A percentile compares a stretch with the other conserved stretches of the same genome.
These are phyloP conservation scores for Varanus salvator DNA, from an alignment of 2,113 vertebrate species.

Conservation along the genomic window DNA sequence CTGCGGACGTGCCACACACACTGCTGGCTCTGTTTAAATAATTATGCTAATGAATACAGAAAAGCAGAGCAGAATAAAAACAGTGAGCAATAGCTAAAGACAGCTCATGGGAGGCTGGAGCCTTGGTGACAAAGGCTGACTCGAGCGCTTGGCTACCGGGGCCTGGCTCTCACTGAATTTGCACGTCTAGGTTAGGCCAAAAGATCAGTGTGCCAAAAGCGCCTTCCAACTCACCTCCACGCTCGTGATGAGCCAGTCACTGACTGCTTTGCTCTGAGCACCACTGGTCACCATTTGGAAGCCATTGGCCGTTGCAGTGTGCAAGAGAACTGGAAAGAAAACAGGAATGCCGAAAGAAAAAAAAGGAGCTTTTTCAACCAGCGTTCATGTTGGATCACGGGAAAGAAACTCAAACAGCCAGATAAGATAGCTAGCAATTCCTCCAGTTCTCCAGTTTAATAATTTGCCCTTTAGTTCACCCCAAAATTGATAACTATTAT, in stretches of 20 bases:
- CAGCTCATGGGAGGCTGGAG: not conserved
- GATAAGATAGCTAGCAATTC: not conserved
- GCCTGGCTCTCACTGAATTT: too few species aligned
- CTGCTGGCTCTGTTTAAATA: too few species aligned
- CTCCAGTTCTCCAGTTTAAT: not conserved
- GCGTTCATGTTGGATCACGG: not conserved
- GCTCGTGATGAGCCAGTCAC: slow-evolving; percentile 96
- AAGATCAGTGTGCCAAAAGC: not conserved
- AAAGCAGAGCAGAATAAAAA: not conserved
- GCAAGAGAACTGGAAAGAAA: slow-evolving; percentile 86
- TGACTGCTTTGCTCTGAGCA: slow-evolving; percentile 95
- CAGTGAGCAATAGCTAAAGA: too few species aligned
- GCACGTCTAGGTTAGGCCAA: not conserved
- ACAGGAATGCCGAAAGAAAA: not conserved
- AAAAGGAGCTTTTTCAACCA: not conserved
- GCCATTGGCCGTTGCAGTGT: slow-evolving; percentile 96
- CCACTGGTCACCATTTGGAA: slow-evolving; percentile 99
- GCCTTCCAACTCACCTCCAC: slow-evolving; percentile 88
- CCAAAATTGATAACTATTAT: not conserved
- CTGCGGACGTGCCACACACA: too few species aligned
- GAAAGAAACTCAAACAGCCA: not conserved
- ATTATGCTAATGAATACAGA: too few species aligned
- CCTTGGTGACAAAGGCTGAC: not conserved
- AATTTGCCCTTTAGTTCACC: not conserved
- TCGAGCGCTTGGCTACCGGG: not conserved